Conservation (phyloP, 2,797 vertebrate species). For the Clamator glandarius region DNA sequence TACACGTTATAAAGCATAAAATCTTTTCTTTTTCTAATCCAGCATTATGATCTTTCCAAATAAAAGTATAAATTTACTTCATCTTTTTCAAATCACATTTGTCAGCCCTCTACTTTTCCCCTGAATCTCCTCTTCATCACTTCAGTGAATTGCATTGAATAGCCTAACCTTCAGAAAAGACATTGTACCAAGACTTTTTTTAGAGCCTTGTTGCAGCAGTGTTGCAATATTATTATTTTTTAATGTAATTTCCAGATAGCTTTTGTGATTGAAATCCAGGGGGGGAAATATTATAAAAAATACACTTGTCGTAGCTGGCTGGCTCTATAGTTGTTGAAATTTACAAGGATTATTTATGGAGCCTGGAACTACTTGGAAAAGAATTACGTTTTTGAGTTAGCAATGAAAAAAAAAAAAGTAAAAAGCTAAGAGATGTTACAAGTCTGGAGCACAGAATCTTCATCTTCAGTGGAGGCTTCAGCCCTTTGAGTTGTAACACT, state of each 20-base stretch:
- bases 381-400: background rate
- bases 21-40: background rate
- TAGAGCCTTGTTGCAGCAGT: background rate
- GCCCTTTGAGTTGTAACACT: background rate
- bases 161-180: too few species aligned
- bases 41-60: background rate
- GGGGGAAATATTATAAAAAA: background rate
- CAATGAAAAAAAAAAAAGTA: background rate
- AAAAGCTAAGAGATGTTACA: background rate
- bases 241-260: background rate
- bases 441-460: background rate
- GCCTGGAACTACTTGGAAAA: background rate
- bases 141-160: too few species aligned
- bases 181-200: background rate
- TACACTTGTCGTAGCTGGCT: background rate
- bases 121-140: background rate
- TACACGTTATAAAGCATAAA: background rate
- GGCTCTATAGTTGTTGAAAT: background rate
- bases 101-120: background rate
- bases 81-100: background rate
- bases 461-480: background rate
- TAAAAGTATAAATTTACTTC: background rate
- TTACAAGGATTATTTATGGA: background rate
- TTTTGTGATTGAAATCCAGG: background rate
- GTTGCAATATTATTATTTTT: background rate